Percentiles rank a stretch among this genome's conserved stretches.
phyloP scores from a whole-genome alignment of 2,888 invertebrate genomes.

The Sacculina carcini region DNA sequence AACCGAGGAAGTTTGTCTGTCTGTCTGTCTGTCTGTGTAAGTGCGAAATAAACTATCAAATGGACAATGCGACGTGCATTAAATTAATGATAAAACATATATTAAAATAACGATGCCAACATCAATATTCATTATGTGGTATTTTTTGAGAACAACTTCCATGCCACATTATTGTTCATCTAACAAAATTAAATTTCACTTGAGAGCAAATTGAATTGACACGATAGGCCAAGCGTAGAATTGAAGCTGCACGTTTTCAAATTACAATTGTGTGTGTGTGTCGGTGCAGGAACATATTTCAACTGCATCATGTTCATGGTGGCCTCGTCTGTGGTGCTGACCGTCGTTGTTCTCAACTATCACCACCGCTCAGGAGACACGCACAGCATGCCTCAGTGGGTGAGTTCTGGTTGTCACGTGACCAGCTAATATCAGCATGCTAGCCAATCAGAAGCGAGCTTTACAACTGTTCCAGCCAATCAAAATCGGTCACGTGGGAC shows the following conservation, averaged over 20 bases:
- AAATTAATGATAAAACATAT: too few species aligned
- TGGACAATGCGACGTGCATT: too few species aligned
- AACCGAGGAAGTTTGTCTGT: too few species aligned
- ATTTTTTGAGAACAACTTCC: too few species aligned
- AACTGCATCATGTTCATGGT: slow-evolving; percentile 99
- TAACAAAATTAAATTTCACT: slow-evolving; percentile 1
- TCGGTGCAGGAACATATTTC: slow-evolving; percentile 71
- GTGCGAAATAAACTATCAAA: too few species aligned
- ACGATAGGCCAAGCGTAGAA: too few species aligned
- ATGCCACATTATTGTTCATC: background rate
- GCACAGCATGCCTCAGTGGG: slow-evolving; percentile 90
- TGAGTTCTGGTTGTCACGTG: too few species aligned
- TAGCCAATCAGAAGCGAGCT: background rate
- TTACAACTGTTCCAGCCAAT: too few species aligned
- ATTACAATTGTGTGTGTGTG: slow-evolving; percentile 9
- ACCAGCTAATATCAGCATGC: background rate
- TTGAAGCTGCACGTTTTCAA: background rate
- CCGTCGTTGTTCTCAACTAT: slow-evolving; percentile 86
- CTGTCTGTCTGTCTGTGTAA: too few species aligned
- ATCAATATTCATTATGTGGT: too few species aligned
- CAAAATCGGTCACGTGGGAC: too few species aligned
- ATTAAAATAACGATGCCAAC: too few species aligned
- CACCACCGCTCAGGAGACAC: slow-evolving; percentile 91
- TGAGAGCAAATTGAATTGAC: slow-evolving; percentile 9
- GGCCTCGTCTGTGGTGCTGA: slow-evolving; percentile 86